A percentile compares a stretch with the other conserved stretches of the same genome.
phyloP scores from a whole-genome alignment of 2,888 invertebrate genomes.

The Hedychridium roseum region DNA sequence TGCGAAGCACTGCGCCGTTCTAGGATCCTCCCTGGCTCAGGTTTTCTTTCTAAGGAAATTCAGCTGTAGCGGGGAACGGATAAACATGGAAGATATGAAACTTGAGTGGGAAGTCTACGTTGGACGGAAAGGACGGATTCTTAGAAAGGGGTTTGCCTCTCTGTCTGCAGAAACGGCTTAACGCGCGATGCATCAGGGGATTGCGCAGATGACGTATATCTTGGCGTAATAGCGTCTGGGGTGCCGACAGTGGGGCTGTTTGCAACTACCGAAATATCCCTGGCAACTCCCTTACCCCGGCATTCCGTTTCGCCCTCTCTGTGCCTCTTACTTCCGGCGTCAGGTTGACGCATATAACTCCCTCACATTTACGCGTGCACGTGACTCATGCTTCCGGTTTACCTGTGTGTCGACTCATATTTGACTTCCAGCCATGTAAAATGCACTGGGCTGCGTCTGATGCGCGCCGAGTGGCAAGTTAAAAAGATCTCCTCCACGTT shows the following conservation, averaged over 20 bases:
- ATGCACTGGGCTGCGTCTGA: too few species aligned
- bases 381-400: too few species aligned
- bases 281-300: slow-evolving; percentile 27
- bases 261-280: slow-evolving; percentile 38
- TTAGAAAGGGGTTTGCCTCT: slow-evolving; percentile 40
- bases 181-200: slow-evolving; percentile 56
- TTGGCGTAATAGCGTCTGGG: slow-evolving; percentile 42
- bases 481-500: too few species aligned
- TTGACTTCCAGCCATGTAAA: too few species aligned
- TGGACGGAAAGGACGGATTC: slow-evolving; percentile 21
- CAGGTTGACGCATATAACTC: not conserved
- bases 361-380: not conserved
- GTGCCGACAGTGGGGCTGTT: slow-evolving; percentile 20
- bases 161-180: slow-evolving; percentile 44
- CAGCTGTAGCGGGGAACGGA: too few species aligned
- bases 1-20: too few species aligned
- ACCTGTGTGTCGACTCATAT: too few species aligned
- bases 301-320: slow-evolving; percentile 16
- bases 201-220: slow-evolving; percentile 53
- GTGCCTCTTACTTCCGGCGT: not conserved
- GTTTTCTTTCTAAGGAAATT: too few species aligned
- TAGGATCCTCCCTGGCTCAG: too few species aligned
- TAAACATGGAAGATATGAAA: slow-evolving; percentile 28
- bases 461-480: too few species aligned
- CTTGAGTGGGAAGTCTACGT: slow-evolving; percentile 20